Evolutionary conservation across 2,113 vertebrate species (phyloP).

Genomic region (Aptenodytes forsteri): DNA sequence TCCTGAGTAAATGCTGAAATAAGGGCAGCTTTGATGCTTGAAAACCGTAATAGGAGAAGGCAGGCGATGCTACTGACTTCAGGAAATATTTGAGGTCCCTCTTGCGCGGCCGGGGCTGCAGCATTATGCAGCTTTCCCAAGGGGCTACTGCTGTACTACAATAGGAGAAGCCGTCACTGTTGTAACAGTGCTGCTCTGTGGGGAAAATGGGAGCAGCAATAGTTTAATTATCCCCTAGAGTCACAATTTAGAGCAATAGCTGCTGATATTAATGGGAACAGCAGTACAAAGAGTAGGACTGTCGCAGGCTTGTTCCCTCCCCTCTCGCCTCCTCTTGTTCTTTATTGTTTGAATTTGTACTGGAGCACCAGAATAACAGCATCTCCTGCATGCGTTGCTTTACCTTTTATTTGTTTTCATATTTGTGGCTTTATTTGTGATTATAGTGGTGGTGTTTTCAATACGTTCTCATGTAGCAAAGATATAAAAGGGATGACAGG

Average conservation of each 20-base stretch:
- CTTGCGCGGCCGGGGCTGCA: rapidly evolving
- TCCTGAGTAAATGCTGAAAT: constrained; percentile 9
- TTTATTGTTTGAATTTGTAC: background rate
- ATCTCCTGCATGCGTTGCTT: background rate
- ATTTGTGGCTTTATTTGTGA: background rate
- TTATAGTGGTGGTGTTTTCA: background rate
- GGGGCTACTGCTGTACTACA: background rate
- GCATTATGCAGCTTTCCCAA: background rate
- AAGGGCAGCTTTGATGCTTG: constrained; percentile 20
- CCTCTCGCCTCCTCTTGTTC: background rate
- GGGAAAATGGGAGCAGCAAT: background rate
- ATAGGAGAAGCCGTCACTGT: background rate
- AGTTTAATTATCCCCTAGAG: constrained; percentile 35
- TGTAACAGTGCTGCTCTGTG: background rate
- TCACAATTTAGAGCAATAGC: background rate
- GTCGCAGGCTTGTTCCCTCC: background rate
- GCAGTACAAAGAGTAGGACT: background rate
- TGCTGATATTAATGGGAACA: background rate
- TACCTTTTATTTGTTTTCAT: background rate
- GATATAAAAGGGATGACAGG: background rate
- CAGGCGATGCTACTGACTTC: background rate
- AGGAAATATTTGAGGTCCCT: background rate
- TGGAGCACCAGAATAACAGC: background rate
- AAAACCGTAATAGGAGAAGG: background rate
- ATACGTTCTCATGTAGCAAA: background rate